phyloP scores from a whole-genome alignment of 2,888 invertebrate species.

The Athrips mouffetella region DNA sequence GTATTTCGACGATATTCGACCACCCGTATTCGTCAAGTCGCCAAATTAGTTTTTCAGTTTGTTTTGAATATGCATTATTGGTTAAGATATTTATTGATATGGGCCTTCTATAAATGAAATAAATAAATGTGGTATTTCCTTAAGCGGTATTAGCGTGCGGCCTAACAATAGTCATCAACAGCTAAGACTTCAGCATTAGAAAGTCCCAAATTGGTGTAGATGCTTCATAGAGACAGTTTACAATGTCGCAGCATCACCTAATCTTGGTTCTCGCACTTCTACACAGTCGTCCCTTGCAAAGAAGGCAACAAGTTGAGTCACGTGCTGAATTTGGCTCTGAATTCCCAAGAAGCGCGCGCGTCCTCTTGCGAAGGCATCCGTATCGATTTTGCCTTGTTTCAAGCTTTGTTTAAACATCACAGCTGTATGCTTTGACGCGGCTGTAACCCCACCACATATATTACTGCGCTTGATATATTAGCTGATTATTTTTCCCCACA shows the following conservation, averaged over 20 bases:
- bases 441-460: conserved; percentile 12
- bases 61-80: too few relatives aligned
- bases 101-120: too few relatives aligned
- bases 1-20: too few relatives aligned
- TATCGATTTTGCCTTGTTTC: conserved; percentile 70
- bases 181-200: not conserved
- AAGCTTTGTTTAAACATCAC: conserved; percentile 55
- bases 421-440: conserved; percentile 20
- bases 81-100: too few relatives aligned
- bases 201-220: conserved; percentile 11
- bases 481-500: not conserved
- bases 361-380: conserved; percentile 53
- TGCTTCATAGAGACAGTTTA: conserved; percentile 11
- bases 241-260: not conserved
- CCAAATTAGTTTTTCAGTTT: too few relatives aligned
- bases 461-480: not conserved
- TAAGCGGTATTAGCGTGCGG: not conserved
- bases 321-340: conserved; percentile 65
- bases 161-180: conserved; percentile 2
- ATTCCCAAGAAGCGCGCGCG: conserved; percentile 64
- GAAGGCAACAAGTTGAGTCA: conserved; percentile 75
- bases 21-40: too few relatives aligned
- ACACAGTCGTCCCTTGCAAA: conserved; percentile 36
- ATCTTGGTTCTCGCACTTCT: conserved; percentile 15
- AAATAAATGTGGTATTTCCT: too few relatives aligned